Evolutionary conservation across 1,140 invertebrate genomes (phyloP).

Genomic region (Drosophila azteca): DNA sequence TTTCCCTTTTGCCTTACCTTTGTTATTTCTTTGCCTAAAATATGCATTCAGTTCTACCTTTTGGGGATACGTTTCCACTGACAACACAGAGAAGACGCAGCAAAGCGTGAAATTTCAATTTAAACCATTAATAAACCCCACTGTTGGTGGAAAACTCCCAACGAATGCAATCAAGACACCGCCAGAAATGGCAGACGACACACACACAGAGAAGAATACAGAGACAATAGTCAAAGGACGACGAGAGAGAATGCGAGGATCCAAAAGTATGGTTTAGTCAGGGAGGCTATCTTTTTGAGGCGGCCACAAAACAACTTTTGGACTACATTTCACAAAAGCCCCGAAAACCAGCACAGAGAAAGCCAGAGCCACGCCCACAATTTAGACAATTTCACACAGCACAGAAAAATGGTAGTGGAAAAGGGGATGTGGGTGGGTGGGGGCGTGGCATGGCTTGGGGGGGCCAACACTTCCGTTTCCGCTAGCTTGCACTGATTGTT

Average conservation of each 20-base stretch:
- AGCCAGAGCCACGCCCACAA: constrained; percentile 54
- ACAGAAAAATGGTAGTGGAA: constrained; percentile 9
- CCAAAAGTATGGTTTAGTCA: no score
- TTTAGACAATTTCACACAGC: constrained; percentile 70
- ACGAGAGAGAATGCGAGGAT: constrained; percentile 2
- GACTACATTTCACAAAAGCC: constrained; percentile 63
- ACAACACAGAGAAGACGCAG: constrained; percentile 27
- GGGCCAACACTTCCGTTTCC: constrained; percentile 76
- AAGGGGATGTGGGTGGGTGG: background rate
- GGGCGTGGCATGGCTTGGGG: background rate
- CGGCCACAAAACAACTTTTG: constrained; percentile 63
- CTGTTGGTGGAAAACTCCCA: constrained; percentile 31
- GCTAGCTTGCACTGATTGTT: constrained; percentile 83
- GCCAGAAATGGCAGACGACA: constrained; percentile 25
- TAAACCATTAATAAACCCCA: constrained; percentile 74
- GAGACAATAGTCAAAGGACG: constrained; percentile 35
- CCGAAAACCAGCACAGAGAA: constrained; percentile 20
- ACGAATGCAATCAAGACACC: constrained; percentile 54
- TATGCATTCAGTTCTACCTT: constrained; percentile 18
- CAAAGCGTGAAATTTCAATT: constrained; percentile 77
- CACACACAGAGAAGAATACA: constrained; percentile 49
- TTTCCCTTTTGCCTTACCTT: background rate
- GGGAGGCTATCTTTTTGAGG: constrained; percentile 22
- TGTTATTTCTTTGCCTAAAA: constrained; percentile 16
- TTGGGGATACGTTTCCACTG: constrained; percentile 2